These are phyloP conservation scores for Zingel zingel DNA, from an alignment of 2,113 vertebrate genomes.

Conservation along the genomic window DNA sequence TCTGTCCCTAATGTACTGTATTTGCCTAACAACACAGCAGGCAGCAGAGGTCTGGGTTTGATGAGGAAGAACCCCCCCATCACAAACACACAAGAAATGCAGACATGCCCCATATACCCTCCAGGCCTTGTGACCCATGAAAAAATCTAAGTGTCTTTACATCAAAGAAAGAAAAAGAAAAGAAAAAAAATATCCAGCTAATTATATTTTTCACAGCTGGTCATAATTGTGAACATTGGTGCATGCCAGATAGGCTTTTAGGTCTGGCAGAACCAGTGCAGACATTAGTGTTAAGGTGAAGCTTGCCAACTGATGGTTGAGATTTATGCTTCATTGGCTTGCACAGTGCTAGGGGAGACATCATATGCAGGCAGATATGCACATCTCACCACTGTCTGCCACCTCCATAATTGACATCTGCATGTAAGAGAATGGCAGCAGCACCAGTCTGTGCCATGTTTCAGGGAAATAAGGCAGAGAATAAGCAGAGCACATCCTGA, in stretches of 20 bases:
- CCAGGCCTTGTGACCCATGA: conserved; percentile 56
- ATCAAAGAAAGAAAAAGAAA: conserved; percentile 6
- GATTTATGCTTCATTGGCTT: conserved; percentile 67
- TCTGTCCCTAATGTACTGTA: conserved; percentile 72
- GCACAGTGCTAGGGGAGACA: conserved; percentile 67
- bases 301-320: conserved; percentile 66
- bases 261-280: conserved; percentile 33
- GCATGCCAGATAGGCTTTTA: conserved; percentile 9
- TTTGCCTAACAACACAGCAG: conserved; percentile 81
- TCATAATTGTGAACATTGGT: conserved; percentile 29
- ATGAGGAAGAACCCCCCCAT: conserved; percentile 57
- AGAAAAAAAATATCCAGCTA: not conserved
- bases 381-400: conserved; percentile 76
- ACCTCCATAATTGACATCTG: conserved; percentile 80
- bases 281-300: conserved; percentile 58
- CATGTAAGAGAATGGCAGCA: conserved; percentile 77
- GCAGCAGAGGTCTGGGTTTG: conserved; percentile 69
- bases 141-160: not conserved
- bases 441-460: conserved; percentile 77
- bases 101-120: conserved; percentile 52
- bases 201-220: conserved; percentile 15
- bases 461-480: conserved; percentile 74
- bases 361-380: conserved; percentile 77
- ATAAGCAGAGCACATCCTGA: conserved; percentile 80
- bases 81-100: conserved; percentile 47